Conservation (phyloP, 2,113 vertebrate species). For the Stegostoma tigrinum region DNA sequence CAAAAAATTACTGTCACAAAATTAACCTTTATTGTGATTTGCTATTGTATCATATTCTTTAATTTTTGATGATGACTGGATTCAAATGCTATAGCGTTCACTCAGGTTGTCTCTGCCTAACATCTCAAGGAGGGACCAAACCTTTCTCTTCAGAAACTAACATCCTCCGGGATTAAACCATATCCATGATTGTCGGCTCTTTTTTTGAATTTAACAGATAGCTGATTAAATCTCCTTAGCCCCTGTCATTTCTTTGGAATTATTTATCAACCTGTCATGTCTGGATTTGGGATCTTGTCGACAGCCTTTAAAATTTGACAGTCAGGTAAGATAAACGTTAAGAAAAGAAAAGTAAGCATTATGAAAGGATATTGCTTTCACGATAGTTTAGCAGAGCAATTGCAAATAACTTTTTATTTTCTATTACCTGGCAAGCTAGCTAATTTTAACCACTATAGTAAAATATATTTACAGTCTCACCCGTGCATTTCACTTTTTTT, state of each 20-base stretch:
- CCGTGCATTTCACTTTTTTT: neutral
- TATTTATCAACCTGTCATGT: neutral
- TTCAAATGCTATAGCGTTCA: neutral
- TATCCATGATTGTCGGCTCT: neutral
- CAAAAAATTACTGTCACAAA: neutral
- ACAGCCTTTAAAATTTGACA: neutral
- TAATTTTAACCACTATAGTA: neutral
- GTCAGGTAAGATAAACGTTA: neutral
- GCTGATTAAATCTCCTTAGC: neutral
- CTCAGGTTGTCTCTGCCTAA: neutral
- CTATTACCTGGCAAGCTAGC: neutral
- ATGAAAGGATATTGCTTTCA: neutral
- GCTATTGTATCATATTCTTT: neutral
- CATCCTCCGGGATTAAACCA: neutral
- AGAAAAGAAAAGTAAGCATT: neutral
- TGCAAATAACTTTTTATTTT: neutral
- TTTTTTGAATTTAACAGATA: neutral
- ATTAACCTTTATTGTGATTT: neutral
- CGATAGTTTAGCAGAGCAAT: neutral
- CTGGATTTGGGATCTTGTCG: neutral
- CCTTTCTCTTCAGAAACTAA: neutral
- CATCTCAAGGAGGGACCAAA: neutral
- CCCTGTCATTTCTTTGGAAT: neutral
- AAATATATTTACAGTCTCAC: neutral
- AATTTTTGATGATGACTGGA: neutral